Evolutionary conservation across 2,797 vertebrate species (phyloP).

Genomic region (Chelon labrosus): DNA sequence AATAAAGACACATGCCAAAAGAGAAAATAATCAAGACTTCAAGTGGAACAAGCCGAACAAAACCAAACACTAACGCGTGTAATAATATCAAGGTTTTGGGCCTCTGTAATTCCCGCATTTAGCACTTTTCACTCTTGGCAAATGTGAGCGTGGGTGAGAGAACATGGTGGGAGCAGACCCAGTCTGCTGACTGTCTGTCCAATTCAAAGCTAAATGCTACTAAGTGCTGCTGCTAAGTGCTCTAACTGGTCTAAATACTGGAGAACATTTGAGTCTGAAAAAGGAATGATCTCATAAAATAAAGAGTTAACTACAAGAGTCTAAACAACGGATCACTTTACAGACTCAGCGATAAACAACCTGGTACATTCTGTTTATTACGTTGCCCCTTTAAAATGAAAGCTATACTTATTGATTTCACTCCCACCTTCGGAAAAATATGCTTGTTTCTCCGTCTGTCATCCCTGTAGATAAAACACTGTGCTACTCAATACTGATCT

Average conservation of each 20-base stretch:
- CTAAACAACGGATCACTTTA: slow-evolving; percentile 14
- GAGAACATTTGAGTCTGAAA: not conserved
- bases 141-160: slow-evolving; percentile 68
- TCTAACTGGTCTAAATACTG: not conserved
- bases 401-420: slow-evolving; percentile 37
- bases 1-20: not conserved
- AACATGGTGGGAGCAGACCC: slow-evolving; percentile 50
- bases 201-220: slow-evolving; percentile 32
- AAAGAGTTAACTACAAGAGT: not conserved
- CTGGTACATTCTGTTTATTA: slow-evolving; percentile 20
- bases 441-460: slow-evolving; percentile 13
- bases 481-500: slow-evolving; percentile 20
- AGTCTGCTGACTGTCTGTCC: slow-evolving; percentile 46
- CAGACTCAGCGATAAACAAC: not conserved
- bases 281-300: slow-evolving; percentile 18
- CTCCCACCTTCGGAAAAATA: slow-evolving; percentile 33
- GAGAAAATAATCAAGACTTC: slow-evolving; percentile 12
- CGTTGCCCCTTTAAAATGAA: slow-evolving; percentile 21
- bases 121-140: slow-evolving; percentile 50
- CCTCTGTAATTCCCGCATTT: slow-evolving; percentile 48
- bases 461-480: slow-evolving; percentile 29
- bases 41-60: slow-evolving; percentile 28
- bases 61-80: slow-evolving; percentile 1
- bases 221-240: slow-evolving; percentile 9
- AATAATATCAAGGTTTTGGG: slow-evolving; percentile 32